Conservation (phyloP, 30 jellyfish, hydroid and myxozoan species). For the Kudoa iwatai region DNA sequence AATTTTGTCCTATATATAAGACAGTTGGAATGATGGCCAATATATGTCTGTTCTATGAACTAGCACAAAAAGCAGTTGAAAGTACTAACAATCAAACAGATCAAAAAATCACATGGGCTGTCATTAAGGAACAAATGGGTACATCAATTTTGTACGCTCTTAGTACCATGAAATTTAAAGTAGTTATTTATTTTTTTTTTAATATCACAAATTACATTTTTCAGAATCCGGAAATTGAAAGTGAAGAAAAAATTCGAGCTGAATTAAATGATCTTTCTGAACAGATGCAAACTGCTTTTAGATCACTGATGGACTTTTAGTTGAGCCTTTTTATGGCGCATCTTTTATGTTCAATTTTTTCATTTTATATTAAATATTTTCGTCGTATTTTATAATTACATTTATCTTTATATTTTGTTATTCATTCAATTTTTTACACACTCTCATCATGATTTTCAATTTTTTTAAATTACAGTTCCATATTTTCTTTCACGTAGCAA, state of each 20-base stretch:
- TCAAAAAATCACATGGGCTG: conserved; percentile 91
- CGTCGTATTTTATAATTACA: too few species aligned
- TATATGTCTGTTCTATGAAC: conserved; percentile 44
- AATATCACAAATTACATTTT: background rate
- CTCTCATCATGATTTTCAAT: too few species aligned
- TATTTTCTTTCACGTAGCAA: too few species aligned
- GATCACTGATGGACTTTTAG: background rate
- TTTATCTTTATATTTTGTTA: too few species aligned
- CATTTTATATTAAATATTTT: too few species aligned
- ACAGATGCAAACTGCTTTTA: conserved; percentile 43
- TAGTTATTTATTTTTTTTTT: too few species aligned
- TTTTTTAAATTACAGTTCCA: too few species aligned
- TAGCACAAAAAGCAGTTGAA: conserved; percentile 90
- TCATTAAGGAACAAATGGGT: conserved; percentile 75
- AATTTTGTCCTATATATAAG: conserved; percentile 80
- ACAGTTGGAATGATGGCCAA: conserved; percentile 78
- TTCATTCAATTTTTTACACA: too few species aligned
- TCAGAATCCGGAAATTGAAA: conserved; percentile 82
- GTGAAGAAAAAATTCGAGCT: conserved; percentile 24
- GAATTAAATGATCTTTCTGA: conserved; percentile 46
- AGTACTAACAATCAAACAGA: conserved; percentile 21
- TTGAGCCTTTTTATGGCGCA: too few species aligned
- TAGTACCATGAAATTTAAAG: conserved; percentile 90
- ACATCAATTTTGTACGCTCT: conserved; percentile 36
- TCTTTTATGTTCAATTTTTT: too few species aligned